phyloP scores from a whole-genome alignment of 2,797 vertebrate genomes.

The Sciurus vulgaris region DNA sequence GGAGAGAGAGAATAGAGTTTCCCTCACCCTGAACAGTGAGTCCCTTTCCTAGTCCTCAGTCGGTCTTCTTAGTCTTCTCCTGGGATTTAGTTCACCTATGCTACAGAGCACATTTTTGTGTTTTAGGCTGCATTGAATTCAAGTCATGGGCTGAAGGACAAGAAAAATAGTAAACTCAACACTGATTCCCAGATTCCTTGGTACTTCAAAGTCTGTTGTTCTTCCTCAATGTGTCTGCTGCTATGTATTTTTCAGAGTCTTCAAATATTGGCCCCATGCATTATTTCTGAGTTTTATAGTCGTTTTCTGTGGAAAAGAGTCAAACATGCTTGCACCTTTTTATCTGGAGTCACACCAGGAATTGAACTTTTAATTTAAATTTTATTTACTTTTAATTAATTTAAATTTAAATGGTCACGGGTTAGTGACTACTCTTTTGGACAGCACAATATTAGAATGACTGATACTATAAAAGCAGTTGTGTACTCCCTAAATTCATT shows the following conservation, averaged over 20 bases:
- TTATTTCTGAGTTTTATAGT: background rate
- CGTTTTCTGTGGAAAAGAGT: background rate
- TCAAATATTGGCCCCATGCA: background rate
- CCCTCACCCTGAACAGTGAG: background rate
- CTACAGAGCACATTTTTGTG: background rate
- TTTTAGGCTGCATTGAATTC: background rate
- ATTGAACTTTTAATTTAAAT: background rate
- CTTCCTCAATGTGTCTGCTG: background rate
- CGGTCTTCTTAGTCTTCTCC: background rate
- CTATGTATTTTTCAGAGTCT: background rate
- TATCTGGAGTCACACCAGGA: background rate
- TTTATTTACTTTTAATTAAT: slow-evolving; percentile 35
- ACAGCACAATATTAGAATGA: background rate
- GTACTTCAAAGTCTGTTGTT: background rate
- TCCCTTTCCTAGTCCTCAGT: background rate
- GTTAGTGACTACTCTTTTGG: background rate
- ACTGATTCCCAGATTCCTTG: background rate
- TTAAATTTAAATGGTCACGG: background rate
- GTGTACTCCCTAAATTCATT: background rate
- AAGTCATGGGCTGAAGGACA: background rate
- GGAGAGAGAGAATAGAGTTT: background rate
- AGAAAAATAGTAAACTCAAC: background rate
- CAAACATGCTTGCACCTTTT: background rate
- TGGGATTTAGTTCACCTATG: background rate
- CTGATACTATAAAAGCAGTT: background rate